Evolutionary conservation across 2,113 vertebrate species (phyloP).

Genomic region (Malaclemys terrapin): DNA sequence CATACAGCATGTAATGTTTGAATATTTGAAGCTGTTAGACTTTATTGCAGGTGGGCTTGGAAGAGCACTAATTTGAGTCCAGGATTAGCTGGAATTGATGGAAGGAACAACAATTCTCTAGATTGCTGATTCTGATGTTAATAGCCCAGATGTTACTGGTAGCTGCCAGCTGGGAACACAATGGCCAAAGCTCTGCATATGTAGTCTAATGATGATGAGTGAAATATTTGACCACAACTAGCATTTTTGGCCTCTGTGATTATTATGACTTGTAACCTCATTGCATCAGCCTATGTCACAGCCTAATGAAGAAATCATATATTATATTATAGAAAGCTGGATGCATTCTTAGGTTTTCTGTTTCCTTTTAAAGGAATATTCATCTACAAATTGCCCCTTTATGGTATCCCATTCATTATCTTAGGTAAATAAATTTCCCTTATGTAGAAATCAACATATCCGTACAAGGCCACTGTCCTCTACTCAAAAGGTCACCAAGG

Average conservation of each 20-base stretch:
- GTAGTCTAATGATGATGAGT: conserved; percentile 74
- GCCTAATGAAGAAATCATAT: conserved; percentile 22
- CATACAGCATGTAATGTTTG: not conserved
- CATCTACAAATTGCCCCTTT: not conserved
- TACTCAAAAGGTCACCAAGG: not conserved
- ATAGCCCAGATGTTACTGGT: conserved; percentile 81
- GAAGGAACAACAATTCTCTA: conserved; percentile 79
- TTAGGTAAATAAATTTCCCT: not conserved
- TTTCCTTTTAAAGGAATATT: not conserved
- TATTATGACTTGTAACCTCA: conserved; percentile 56
- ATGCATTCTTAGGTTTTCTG: not conserved
- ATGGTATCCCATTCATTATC: not conserved
- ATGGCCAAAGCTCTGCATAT: conserved; percentile 76
- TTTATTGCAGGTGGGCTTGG: conserved; percentile 76
- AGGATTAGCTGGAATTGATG: conserved; percentile 77
- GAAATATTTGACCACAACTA: conserved; percentile 76
- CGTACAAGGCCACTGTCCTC: not conserved
- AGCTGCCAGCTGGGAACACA: conserved; percentile 83
- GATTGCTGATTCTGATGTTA: conserved; percentile 84
- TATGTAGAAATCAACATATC: not conserved
- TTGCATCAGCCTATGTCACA: conserved; percentile 38
- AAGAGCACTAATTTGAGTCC: conserved; percentile 74
- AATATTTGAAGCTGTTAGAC: conserved; percentile 49
- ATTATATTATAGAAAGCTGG: not conserved
- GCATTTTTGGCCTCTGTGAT: conserved; percentile 61